Percentiles rank a stretch among this genome's conserved stretches.
Evolutionary conservation across 2,797 vertebrate species (phyloP).

Genomic region (Ctenopoma multispine): DNA sequence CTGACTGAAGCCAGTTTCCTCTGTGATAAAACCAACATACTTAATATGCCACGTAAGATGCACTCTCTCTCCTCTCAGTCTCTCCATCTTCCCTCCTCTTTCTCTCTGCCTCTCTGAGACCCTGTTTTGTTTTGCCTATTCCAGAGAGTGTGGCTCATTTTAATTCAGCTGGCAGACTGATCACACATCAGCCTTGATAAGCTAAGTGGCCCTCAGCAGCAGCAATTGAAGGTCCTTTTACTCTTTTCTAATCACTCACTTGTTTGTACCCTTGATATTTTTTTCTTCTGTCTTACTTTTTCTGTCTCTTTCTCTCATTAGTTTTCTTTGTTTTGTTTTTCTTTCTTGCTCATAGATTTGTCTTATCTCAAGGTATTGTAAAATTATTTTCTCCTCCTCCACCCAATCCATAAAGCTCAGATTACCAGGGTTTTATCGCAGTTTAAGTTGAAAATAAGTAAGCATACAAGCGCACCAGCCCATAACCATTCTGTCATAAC

Average conservation of each 20-base stretch:
- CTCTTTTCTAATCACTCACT: conserved; percentile 68
- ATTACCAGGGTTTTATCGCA: conserved; percentile 75
- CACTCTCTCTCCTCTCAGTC: conserved; percentile 41
- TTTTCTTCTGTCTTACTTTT: conserved; percentile 27
- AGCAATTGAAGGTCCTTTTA: conserved; percentile 68
- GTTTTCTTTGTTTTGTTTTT: conserved; percentile 58
- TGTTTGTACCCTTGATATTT: conserved; percentile 62
- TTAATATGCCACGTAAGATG: conserved; percentile 70
- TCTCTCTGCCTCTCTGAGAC: conserved; percentile 56
- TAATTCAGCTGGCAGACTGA: conserved; percentile 73
- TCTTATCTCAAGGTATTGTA: conserved; percentile 61
- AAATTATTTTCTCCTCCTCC: conserved; percentile 48
- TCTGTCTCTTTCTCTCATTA: conserved; percentile 47
- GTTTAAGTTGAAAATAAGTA: conserved; percentile 68
- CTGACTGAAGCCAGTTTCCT: conserved; percentile 50
- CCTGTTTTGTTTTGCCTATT: conserved; percentile 68
- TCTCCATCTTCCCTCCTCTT: conserved; percentile 42
- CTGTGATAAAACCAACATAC: conserved; percentile 59
- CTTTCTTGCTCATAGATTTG: conserved; percentile 40
- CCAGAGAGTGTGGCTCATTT: conserved; percentile 72
- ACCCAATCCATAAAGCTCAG: conserved; percentile 67
- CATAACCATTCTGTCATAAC: conserved; percentile 63
- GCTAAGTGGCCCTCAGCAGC: conserved; percentile 78
- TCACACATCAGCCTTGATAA: conserved; percentile 75
- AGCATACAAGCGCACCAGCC: conserved; percentile 38